A percentile compares a stretch with the other conserved stretches of the same genome.
Conservation (phyloP, 2,888 invertebrate species). For the Epirrhoe alternata region DNA sequence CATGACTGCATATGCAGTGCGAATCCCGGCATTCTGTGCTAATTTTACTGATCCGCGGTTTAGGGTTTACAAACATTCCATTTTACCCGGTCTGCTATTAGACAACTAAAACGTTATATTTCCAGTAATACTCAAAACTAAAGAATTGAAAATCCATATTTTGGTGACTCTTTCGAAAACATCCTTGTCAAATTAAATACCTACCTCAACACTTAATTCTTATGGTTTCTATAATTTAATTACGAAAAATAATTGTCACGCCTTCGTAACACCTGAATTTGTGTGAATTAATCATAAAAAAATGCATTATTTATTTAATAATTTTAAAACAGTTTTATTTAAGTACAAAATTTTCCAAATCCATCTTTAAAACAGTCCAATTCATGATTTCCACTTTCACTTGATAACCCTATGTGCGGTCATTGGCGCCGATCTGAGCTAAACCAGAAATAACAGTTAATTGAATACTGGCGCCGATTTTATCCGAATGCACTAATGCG, state of each 20-base stretch:
- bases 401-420: slow-evolving; percentile 56
- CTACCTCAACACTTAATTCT: too few species aligned
- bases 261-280: too few species aligned
- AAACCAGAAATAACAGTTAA: slow-evolving; percentile 75
- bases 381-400: background rate
- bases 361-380: background rate
- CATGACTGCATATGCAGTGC: slow-evolving; percentile 67
- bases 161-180: background rate
- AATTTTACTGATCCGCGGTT: slow-evolving; percentile 65
- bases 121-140: too few species aligned
- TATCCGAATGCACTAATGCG: slow-evolving; percentile 56
- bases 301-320: too few species aligned
- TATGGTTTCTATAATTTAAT: too few species aligned
- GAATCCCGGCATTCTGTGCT: slow-evolving; percentile 68
- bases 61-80: slow-evolving; percentile 34
- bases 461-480: slow-evolving; percentile 71
- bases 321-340: background rate
- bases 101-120: background rate
- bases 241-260: too few species aligned
- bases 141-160: background rate
- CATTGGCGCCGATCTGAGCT: slow-evolving; percentile 68
- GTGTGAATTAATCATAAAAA: too few species aligned
- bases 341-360: background rate
- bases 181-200: too few species aligned
- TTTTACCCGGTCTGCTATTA: slow-evolving; percentile 10